Conservation (phyloP, 2,888 invertebrate species). For the Ochropleura plecta region DNA sequence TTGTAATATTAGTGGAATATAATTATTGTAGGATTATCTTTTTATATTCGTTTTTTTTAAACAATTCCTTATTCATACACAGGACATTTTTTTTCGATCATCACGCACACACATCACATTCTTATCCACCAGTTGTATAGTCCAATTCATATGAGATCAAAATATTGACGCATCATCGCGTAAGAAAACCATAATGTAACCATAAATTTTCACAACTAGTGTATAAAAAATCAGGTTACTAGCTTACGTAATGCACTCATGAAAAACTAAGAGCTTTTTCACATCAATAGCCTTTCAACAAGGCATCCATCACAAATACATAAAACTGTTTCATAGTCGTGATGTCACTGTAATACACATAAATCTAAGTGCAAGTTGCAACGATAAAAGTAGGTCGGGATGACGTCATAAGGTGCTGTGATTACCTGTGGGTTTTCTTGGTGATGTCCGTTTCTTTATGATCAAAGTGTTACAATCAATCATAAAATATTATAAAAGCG, state of each 20-base stretch:
- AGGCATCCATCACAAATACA: slow-evolving; percentile 76
- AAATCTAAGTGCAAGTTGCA: slow-evolving; percentile 71
- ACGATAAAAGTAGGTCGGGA: slow-evolving; percentile 34
- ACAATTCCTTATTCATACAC: too few relatives aligned
- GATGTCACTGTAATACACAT: slow-evolving; percentile 74
- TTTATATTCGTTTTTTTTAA: too few relatives aligned
- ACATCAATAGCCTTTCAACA: slow-evolving; percentile 77
- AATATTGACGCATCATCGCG: neutral
- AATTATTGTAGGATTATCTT: too few relatives aligned
- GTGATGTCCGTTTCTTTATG: slow-evolving; percentile 11
- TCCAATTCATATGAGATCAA: neutral
- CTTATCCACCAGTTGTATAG: neutral
- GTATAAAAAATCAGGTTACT: slow-evolving; percentile 49
- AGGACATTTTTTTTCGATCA: too few relatives aligned
- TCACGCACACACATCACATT: too few relatives aligned
- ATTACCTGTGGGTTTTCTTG: slow-evolving; percentile 2
- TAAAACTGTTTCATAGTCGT: slow-evolving; percentile 74
- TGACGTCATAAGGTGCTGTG: slow-evolving; percentile 38
- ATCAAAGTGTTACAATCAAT: neutral
- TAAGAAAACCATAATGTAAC: neutral
- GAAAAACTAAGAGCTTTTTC: slow-evolving; percentile 68
- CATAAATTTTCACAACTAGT: slow-evolving; percentile 29
- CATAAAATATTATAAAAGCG: too few relatives aligned
- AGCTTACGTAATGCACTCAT: slow-evolving; percentile 56
- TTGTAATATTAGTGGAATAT: neutral